Evolutionary conservation across 1,140 invertebrate species (phyloP), one percentile per base, ranked within the genome.

Genomic region (Marisa cornuarietis): DNA sequence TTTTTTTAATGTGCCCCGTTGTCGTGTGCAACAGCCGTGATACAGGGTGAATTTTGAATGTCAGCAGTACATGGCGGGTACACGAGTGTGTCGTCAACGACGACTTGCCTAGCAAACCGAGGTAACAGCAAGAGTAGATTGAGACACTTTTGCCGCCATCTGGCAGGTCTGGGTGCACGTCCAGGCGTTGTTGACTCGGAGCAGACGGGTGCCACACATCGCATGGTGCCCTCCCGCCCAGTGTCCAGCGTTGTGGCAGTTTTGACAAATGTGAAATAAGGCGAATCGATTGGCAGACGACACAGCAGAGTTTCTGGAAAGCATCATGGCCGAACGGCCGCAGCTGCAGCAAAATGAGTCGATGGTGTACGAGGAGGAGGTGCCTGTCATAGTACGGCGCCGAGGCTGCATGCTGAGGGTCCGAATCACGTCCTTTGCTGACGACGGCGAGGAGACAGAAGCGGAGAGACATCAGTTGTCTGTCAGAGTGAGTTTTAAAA

Each of bases 361-460:
- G 11, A 91, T 89, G 49, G 88, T 90, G 26, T 90, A 88, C 79
- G 90, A 92, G 78, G 91, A 91, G 80, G 89, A 91, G 22, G 86
- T 91, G 1, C 91, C 91, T 1, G 91, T 92, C 20, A 91, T 91
- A 74, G 88, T 91, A 14, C 77, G 91, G 31, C 81, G 91, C n/a
- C 80, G 91, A n/a, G 91, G 91, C 26, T 90, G 90, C 79, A 91
- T 86, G 42, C 82, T 92, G 51, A 85, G 90, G 22, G 90, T 92
- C 14, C 85, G 90, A 69, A 91, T 92, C 31, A 87, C 88, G 0
- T 87, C 87, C 20, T 85, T 88, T 51, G 78, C 79, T 26, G 84
- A 87, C 74, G 79, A 74, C 42, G 72, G 72, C 10, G 78, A 81
- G 11, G 78, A 78, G 14, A 78, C 61, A 3, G 78, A 79, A 13